Conservation (phyloP, 2,888 invertebrate species). For the Smittia aterrima region DNA sequence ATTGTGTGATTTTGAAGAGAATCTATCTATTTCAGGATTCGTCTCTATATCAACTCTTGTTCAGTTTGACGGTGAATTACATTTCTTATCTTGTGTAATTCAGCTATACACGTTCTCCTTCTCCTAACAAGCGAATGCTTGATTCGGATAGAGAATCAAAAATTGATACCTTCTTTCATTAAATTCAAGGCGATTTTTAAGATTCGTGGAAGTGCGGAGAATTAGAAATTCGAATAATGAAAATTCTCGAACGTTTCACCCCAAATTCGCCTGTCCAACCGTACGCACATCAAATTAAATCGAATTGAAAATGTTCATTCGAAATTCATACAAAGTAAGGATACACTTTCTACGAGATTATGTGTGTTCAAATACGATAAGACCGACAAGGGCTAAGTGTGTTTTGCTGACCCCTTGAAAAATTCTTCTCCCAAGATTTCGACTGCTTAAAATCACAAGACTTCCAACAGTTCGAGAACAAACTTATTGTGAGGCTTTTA, state of each 20-base stretch:
- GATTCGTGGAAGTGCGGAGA: neutral
- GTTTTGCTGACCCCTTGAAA: constrained; percentile 33
- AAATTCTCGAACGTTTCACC: neutral
- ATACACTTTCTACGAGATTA: constrained; percentile 36
- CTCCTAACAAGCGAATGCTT: neutral
- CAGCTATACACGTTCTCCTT: neutral
- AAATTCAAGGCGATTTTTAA: constrained; percentile 3
- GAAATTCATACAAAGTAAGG: constrained; percentile 41
- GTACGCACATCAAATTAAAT: constrained; percentile 31
- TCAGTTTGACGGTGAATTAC: neutral
- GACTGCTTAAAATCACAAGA: neutral
- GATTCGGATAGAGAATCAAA: neutral
- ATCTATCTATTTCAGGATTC: too few relatives aligned
- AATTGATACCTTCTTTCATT: constrained; percentile 25
- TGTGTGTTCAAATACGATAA: constrained; percentile 38
- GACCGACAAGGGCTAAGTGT: constrained; percentile 1
- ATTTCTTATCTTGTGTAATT: constrained; percentile 18
- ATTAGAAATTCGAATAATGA: constrained; percentile 10
- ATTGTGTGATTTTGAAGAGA: too few relatives aligned
- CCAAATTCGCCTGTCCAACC: neutral
- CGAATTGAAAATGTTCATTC: constrained; percentile 41
- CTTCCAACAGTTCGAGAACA: too few relatives aligned
- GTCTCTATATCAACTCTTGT: neutral
- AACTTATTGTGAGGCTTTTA: neutral
- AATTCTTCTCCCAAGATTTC: neutral